Evolutionary conservation across 2,113 vertebrate species (phyloP), one percentile per base, ranked within the genome.

Genomic region (Pungitius pungitius): DNA sequence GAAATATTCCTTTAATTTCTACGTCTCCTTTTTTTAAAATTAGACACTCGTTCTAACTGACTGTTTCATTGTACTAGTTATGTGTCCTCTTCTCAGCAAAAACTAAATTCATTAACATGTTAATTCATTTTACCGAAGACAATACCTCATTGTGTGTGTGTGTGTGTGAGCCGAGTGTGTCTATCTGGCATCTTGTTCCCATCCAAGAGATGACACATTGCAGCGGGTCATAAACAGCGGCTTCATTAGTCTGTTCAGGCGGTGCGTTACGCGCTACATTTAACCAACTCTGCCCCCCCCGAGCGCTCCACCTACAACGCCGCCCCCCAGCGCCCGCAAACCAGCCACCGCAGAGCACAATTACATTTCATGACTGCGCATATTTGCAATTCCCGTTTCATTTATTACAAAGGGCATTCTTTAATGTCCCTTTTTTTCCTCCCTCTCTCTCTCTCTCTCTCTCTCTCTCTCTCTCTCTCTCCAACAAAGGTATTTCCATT

Each of bases 171-270:
- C 35, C 52, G 40, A 12, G 56, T 56, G 58, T 7, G 2, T 49
- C 3, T n/a, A n/a, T 37, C 0, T 39, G 60, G 45, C 49, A 37
- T 71, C 63, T 69, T 88, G 89, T 88, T 82, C 86, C 94, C 92
- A 92, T 93, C 94, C 91, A 93, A 91, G 93, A 92, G 93, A 94
- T 89, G 94, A 90, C 92, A 92, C 92, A 81, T 93, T 89, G 90
- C 91, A 93, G 93, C 87, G 88, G 92, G 94, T 91, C 94, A 95
- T 96, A 95, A 96, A 95, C 91, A 94, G 87, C 91, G 7, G 94
- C 93, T 94, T 95, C 95, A 97, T 96, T 96, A 97, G 94, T 87
- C 94, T 90, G 93, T 91, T 94, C 92, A 93, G 90, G 92, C 93
- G 88, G 91, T 81, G 86, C 90, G 93, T 96, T 94, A 94, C 79